Evolutionary conservation across 2,113 vertebrate genomes (phyloP).

Genomic region (Tenrec ecaudatus): DNA sequence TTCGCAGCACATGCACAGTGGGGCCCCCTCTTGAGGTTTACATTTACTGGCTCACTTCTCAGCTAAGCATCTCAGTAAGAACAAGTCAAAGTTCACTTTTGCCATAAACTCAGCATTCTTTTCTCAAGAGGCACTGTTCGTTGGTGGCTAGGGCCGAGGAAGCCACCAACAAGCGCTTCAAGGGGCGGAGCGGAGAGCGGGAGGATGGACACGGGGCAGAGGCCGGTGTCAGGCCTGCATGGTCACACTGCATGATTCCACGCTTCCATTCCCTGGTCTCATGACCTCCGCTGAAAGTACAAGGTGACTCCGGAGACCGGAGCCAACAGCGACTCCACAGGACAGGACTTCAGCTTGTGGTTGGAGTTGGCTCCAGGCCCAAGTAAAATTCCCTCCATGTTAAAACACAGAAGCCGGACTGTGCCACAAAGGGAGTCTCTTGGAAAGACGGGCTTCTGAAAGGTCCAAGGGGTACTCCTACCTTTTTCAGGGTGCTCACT

Average conservation of each 20-base stretch:
- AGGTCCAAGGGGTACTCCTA: slow-evolving; percentile 77
- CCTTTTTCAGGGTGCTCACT: slow-evolving; percentile 84
- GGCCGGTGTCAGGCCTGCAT: neutral
- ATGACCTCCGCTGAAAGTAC: neutral
- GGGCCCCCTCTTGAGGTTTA: neutral
- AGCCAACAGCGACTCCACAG: neutral
- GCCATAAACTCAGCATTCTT: neutral
- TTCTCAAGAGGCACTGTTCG: neutral
- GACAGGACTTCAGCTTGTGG: no score
- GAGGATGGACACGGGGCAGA: neutral
- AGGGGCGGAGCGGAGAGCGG: neutral
- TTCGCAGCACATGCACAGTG: neutral
- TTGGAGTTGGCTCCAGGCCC: neutral
- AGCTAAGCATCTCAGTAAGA: neutral
- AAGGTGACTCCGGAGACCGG: neutral
- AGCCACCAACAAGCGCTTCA: neutral
- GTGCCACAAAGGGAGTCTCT: neutral
- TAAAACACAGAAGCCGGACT: neutral
- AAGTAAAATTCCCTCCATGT: neutral
- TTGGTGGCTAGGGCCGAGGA: neutral
- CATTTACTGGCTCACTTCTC: neutral
- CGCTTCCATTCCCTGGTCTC: neutral
- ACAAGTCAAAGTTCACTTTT: neutral
- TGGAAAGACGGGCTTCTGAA: slow-evolving; percentile 35
- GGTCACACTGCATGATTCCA: neutral